Conservation (phyloP, 2,113 vertebrate species). For the Okapia johnstoni region DNA sequence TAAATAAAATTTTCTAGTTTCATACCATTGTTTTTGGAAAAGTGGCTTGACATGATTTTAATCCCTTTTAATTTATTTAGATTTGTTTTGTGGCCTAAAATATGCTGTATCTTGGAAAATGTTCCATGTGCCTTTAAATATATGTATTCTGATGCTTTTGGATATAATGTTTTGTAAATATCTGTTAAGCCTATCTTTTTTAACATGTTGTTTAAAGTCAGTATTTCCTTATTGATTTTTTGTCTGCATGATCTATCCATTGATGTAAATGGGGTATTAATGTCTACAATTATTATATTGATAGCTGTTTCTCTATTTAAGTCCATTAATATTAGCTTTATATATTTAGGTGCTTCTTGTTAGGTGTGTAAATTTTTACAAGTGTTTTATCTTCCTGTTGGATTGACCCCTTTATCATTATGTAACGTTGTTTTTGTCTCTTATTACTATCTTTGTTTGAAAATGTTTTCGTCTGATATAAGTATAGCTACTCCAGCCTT, state of each 20-base stretch:
- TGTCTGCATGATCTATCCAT: neutral
- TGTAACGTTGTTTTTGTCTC: neutral
- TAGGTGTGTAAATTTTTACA: neutral
- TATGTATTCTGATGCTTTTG: neutral
- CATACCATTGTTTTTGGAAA: neutral
- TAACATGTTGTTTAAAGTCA: neutral
- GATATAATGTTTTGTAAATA: neutral
- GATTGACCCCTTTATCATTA: neutral
- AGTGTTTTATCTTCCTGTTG: neutral
- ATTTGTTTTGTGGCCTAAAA: neutral
- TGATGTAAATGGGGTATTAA: neutral
- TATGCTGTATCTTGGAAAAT: neutral
- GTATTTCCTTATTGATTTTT: neutral
- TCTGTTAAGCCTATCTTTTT: neutral
- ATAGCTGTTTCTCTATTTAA: neutral
- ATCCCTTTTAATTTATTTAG: neutral
- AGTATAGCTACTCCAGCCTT: neutral
- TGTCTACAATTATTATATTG: neutral
- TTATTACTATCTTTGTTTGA: neutral
- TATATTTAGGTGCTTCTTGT: neutral
- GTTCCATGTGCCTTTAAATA: neutral
- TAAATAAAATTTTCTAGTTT: neutral
- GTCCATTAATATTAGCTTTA: neutral
- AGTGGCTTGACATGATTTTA: neutral
- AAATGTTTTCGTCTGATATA: neutral